Base-by-base conservation (phyloP, 2,888 invertebrate species). In the Dyspetes luteomarginatus region DNA sequence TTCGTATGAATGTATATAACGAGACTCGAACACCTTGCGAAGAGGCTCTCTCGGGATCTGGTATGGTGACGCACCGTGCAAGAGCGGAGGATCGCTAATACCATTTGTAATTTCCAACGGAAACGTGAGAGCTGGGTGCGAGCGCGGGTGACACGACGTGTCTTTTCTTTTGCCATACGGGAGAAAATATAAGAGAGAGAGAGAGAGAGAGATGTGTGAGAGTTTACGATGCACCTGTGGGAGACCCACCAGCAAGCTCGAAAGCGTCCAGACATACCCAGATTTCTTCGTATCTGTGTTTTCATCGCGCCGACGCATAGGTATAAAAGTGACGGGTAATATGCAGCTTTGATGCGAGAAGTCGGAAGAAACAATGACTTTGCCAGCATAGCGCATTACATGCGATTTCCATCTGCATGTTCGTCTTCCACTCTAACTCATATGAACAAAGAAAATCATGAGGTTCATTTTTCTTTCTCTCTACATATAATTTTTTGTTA, bases 101-200 rank as follows among this genome's bases (percentile, higher is more conserved):
- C 58, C 78, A 83, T 81, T 78, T 73, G 78, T 83, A 78, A 83
- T 83, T 81, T 81, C 72, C 81, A 72, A 60, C 50, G 81, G 72
- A 74, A 82, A 81, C 77, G 55, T 56, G 77, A 78, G 74, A 64
- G 41, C 26, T 50, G 45, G 26, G 55, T 26, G 19, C 19, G 48
- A 64, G 73, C 58, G 58, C 41, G 45, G 72, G 24, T 30, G 50
- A 80, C 50, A 48, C 52, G 48, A 48, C 17, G 48, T 17, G n/a
- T 48, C 17, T 48, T 56, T 74, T 41, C 26, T n/a, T n/a, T 62
- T 41, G 64, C 36, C 48, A 73, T 62, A 26, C 22, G 30, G 28
- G 45, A 41, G 22, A 45, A 45, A 5, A 45, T 48, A 45, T 17
- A 22, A 60, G 41, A 3, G 28, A 60, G 60, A 60, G 43, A 28